Evolutionary conservation across 2,113 vertebrate species (phyloP).

Genomic region (Microtus ochrogaster): DNA sequence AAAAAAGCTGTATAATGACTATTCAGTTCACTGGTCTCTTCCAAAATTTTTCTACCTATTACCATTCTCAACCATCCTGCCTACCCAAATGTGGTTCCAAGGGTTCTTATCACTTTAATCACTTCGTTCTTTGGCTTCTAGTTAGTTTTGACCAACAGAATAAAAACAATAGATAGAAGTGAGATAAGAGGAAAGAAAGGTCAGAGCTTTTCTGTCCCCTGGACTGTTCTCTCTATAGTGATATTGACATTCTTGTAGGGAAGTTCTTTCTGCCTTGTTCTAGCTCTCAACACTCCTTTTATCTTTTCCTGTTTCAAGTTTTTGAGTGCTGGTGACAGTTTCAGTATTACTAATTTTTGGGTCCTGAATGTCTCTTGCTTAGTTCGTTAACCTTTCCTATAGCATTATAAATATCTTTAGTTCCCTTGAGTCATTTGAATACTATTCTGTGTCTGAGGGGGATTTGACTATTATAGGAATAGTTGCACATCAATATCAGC

Average conservation of each 20-base stretch:
- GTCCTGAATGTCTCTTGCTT: background rate
- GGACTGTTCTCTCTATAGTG: background rate
- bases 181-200: background rate
- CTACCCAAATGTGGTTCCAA: background rate
- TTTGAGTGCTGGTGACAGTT: background rate
- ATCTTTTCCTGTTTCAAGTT: background rate
- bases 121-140: background rate
- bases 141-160: background rate
- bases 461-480: background rate
- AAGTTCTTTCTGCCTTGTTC: background rate
- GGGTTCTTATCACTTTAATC: background rate
- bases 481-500: background rate
- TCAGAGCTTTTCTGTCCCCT: background rate
- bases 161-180: too few relatives aligned
- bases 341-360: background rate
- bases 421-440: conserved; percentile 1
- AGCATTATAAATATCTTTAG: conserved; percentile 35
- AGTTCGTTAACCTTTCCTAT: conserved; percentile 4
- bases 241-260: background rate
- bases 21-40: background rate
- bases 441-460: background rate
- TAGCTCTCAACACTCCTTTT: background rate
- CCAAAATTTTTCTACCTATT: background rate
- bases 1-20: background rate
- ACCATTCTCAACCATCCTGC: background rate